Base-by-base conservation (phyloP, 2,888 invertebrate species). In the Horisme vitalbata region DNA sequence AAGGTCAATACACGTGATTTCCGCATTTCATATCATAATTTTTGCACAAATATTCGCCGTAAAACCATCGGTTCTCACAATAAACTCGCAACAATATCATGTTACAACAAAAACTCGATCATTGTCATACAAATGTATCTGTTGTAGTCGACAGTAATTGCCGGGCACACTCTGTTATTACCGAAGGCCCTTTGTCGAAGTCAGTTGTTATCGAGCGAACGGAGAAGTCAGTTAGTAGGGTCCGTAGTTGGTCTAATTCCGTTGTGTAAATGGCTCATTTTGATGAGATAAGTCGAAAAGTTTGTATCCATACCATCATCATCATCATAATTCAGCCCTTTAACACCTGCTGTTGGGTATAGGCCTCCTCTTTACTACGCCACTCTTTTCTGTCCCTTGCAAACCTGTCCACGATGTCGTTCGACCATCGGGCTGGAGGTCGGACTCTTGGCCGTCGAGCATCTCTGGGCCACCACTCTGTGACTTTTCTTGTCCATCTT, bases 81-180 rank as follows among this genome's bases (percentile, higher is more conserved):
- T 53, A 54, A 53, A 58, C 35, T 61, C 54, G 43, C 41, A 38
- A 38, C 20, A 59, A 70, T 86, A 84, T 88, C 84, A 55, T 70
- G 71, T 88, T 87, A 76, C 88, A 63, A 75, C 81, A 83, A 77
- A 83, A 79, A 75, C 66, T 70, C 62, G 55, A 67, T 74, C 77
- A 85, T 88, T 89, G 86, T 89, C 81, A 89, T 87, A 88, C 88
- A 88, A 88, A 88, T 87, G 76, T 88, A 86, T 88, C 88, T 83
- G 87, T 85, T 83, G 86, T 88, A 81, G 65, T 59, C 57, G 57
- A 56, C 32, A 66, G 79, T 87, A 89, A 87, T 89, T 87, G 86
- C 79, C 54, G 57, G 75, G 64, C 68, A 68, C 71, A 71, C 70
- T 74, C 70, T 86, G 78, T 86, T 86, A 88, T 89, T 88, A 85